phyloP scores from a whole-genome alignment of 2,113 vertebrate genomes.

The Rhadina sibilatrix region DNA sequence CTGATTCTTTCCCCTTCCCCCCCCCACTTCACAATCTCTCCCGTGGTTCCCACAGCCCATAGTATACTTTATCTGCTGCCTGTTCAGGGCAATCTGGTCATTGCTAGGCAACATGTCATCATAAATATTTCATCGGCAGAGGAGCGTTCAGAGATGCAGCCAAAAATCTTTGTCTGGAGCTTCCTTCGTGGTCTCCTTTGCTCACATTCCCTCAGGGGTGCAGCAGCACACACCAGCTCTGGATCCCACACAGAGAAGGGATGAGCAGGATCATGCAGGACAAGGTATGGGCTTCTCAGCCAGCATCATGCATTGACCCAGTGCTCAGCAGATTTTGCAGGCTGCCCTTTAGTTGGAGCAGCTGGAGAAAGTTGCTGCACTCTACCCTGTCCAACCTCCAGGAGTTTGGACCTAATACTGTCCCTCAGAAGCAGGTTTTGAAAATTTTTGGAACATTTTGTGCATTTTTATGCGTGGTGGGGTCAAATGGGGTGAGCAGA shows the following conservation, averaged over 20 bases:
- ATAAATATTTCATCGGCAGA: constrained; percentile 72
- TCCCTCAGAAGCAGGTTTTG: neutral
- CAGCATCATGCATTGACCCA: rapidly evolving
- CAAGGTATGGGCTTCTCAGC: neutral
- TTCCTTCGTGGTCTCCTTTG: neutral
- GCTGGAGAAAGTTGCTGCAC: neutral
- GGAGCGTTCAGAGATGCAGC: neutral
- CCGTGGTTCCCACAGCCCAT: neutral
- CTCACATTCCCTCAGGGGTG: neutral
- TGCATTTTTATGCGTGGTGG: neutral
- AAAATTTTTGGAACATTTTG: neutral
- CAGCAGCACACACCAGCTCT: neutral
- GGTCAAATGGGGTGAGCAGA: neutral
- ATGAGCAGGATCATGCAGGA: neutral
- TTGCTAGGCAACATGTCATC: constrained; percentile 75
- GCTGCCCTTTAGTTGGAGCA: neutral
- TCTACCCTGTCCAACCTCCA: rapidly evolving
- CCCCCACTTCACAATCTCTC: neutral
- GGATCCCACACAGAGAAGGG: rapidly evolving
- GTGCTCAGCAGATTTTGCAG: neutral
- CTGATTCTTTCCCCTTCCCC: neutral
- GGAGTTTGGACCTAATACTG: neutral
- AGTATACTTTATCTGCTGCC: constrained; percentile 22
- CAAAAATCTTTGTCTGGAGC: constrained; percentile 28
- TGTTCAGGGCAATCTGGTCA: constrained; percentile 60